Base-by-base conservation (phyloP, 2,888 invertebrate genomes). In the Eilema depressum region DNA sequence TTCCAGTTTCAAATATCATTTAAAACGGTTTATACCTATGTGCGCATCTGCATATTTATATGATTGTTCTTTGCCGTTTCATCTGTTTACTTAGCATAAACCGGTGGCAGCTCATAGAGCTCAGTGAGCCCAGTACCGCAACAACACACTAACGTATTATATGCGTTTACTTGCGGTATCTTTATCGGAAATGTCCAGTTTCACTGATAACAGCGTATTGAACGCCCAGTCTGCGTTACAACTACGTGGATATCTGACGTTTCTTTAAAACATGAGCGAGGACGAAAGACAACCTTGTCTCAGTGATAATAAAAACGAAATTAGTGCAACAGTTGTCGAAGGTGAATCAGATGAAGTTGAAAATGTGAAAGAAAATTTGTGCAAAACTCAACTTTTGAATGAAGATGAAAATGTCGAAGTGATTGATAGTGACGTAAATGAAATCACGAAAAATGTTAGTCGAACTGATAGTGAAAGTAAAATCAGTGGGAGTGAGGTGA, bases 11-110 rank as follows among this genome's bases (percentile, higher is more conserved):
- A 61, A 53, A 66, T 66, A 37, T 53, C 25, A 28, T 26, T 10
- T 56, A 57, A 62, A 68, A 67, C 56, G 23, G 61, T 68, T 70
- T 28, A 62, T 66, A 65, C 62, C 57, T 68, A 70, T 60, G 5
- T 76, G 61, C 37, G 28, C 23, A 62, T 75, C 78, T 77, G 71
- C 30, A 30, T 59, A 67, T 69, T 66, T 66, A 66, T 61, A 60
- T 64, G 25, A 63, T 66, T 86, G 83, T 66, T 92, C 92, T 91
- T 76, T 92, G 92, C 57, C 75, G 71, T 70, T 76, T 76, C 84
- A 81, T 85, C 75, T 90, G 89, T 92, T 89, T 87, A 89, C 86
- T 85, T 86, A 84, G 82, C 81, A 85, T 84, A 84, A 84, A 85
- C 86, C 84, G 84, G 89, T 85, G 85, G 85, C 76, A 64, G 80